Conservation (phyloP, 2,888 invertebrate species). For the Drosophila stalkeri region DNA sequence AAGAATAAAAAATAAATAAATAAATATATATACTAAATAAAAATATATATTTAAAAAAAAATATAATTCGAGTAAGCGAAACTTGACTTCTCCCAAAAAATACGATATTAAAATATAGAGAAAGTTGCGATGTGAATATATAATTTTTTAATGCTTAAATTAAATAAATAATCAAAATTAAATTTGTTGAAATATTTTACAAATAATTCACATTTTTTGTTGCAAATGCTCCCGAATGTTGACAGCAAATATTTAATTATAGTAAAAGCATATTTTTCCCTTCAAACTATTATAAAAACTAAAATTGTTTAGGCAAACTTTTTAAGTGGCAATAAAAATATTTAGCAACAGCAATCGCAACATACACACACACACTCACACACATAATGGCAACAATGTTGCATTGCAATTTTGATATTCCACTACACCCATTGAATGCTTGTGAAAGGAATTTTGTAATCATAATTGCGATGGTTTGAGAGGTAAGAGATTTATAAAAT, state of each 20-base stretch:
- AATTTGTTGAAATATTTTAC: background rate
- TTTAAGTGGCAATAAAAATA: constrained; percentile 44
- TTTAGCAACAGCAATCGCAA: constrained; percentile 17
- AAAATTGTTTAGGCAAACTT: constrained; percentile 24
- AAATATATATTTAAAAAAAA: too few relatives aligned
- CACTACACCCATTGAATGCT: background rate
- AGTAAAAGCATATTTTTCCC: background rate
- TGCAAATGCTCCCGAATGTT: background rate
- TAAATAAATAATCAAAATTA: background rate
- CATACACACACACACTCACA: background rate
- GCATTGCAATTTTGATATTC: background rate
- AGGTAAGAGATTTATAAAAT: background rate
- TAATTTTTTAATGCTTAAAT: background rate
- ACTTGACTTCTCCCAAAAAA: too few relatives aligned
- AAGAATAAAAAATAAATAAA: too few relatives aligned
- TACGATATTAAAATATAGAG: background rate
- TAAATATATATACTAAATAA: too few relatives aligned
- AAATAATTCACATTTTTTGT: background rate
- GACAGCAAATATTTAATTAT: constrained; percentile 15
- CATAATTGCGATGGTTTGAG: background rate
- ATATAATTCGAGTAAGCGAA: too few relatives aligned
- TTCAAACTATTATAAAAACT: background rate
- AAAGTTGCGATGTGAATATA: background rate
- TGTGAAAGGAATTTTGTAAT: background rate
- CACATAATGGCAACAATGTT: constrained; percentile 14